phyloP scores from a whole-genome alignment of 2,797 vertebrate species.

The Lophotriccus pileatus region DNA sequence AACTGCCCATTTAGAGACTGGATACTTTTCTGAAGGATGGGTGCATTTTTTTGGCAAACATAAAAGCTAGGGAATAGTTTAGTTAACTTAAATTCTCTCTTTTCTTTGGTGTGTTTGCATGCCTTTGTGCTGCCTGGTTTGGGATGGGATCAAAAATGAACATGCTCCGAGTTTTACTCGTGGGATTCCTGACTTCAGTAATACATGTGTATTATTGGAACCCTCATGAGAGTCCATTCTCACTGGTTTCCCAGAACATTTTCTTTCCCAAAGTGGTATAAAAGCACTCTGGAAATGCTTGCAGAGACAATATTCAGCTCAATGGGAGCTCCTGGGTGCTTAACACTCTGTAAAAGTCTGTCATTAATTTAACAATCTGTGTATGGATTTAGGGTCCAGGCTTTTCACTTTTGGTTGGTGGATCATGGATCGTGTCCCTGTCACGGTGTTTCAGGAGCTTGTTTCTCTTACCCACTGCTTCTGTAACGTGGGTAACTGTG shows the following conservation, averaged over 20 bases:
- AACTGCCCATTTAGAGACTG: neutral
- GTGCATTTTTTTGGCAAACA: neutral
- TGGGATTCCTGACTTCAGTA: constrained; percentile 61
- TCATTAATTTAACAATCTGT: constrained; percentile 18
- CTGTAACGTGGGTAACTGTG: neutral
- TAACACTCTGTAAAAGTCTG: constrained; percentile 19
- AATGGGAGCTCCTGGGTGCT: constrained; percentile 11
- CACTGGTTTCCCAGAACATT: constrained; percentile 51
- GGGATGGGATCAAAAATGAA: constrained; percentile 57
- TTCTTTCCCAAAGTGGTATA: constrained; percentile 45
- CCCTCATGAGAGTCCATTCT: constrained; percentile 53
- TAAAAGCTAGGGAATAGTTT: constrained; percentile 20
- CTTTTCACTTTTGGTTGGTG: neutral
- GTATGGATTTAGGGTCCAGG: neutral
- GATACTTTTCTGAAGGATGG: neutral
- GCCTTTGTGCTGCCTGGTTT: constrained; percentile 48
- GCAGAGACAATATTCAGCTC: constrained; percentile 5
- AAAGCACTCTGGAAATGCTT: constrained; percentile 1
- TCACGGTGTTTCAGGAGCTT: neutral
- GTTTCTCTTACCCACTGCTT: neutral
- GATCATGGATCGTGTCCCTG: neutral
- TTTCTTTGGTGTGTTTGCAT: neutral
- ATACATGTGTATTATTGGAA: constrained; percentile 60
- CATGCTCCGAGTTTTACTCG: neutral
- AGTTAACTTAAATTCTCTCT: neutral